Evolutionary conservation across 2,888 invertebrate species (phyloP), one percentile per base, ranked within the genome.

Genomic region (Xiphydria camelus): DNA sequence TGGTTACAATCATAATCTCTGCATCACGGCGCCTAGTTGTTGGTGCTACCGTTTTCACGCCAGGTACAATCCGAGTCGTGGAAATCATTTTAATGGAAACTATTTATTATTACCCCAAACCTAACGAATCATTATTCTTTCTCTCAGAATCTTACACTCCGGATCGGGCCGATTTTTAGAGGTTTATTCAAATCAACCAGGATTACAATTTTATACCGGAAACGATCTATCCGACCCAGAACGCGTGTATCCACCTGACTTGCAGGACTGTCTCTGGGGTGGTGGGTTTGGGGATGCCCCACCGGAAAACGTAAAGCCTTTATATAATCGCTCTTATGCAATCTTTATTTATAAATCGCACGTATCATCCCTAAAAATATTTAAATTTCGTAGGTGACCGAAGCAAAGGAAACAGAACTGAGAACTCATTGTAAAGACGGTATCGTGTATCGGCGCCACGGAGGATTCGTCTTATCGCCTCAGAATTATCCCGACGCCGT

Each of bases 201-300:
- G 81, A 3, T 62, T 84, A 4, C 82, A 82, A 61, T 76, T 85
- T 38, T 83, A 83, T 58, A 83, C 84, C 0, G 77, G 76, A 4
- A 80, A 81, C 55, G 66, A 75, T 51, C 57, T 79, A 6, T 77
- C 79, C 0, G 59, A 73, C 12, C 47, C 49, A 3, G 45, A 45
- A 20, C 34, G 5, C 3, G 19, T 40, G 33, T 47, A 55, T 45
- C 51, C 47, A 1, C 39, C 49, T 4, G 53, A 61, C 46, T 22
- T 59, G 4, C 39, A 59, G 2, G 52, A 60, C 45, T 32, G 44
- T 7, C 36, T 21, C 9, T 37, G 29, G 42, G 42, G 42, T 2
- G 29, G 10, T 2, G 29, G 10, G 10, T 42, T 34, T 10, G 42
- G 36, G 3, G 36, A 53, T 19, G 32, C 12, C 35, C 9, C 29